Evolutionary conservation across 2,113 vertebrate species (phyloP), one percentile per base, ranked within the genome.

Genomic region (Leucosticte australis): DNA sequence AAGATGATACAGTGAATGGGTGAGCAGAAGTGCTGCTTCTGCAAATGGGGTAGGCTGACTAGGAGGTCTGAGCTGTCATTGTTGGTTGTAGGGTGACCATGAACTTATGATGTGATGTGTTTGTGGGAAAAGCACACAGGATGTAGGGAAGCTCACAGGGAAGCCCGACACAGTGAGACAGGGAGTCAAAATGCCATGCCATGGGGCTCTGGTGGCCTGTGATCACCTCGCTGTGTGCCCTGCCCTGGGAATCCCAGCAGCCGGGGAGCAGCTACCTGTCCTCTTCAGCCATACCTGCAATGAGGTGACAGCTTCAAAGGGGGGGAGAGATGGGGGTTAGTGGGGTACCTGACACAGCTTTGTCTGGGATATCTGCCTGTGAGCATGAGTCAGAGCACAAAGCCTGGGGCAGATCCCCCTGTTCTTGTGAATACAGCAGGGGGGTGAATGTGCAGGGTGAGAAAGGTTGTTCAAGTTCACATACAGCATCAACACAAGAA

Each of bases 111-210:
- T 30, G 13, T 13, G 42, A 33, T 65, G 44, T 56, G 26, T n/a
- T 80, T 2, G 0, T 52, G 76, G 37, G 11, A 65, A 90, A 92
- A 69, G 35, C 14, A 12, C 14, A 0, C 2, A 2, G 24, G 14
- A 46, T 60, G 30, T 23, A 22, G 30, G 20, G 47, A 77, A 55
- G 33, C 52, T 80, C 2, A 0, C 15, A 35, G 46, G 17, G 18
- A 23, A 87, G 21, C 37, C 50, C 0, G 1, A 2, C 9, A 26
- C 2, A 3, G 67, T 0, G 1, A 79, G 41, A 65, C 1, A 1
- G 19, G 50, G 3, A 68, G 4, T 24, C 30, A 24, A 56, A 82
- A 44, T 47, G 77, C 35, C 39, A 6, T 39, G 30, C 12, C 33
- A 6, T 2, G 5, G 31, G 42, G 9, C 59, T 80, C 15, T 89